Conservation (phyloP, 2,113 vertebrate genomes). For the Falcunculus frontatus region DNA sequence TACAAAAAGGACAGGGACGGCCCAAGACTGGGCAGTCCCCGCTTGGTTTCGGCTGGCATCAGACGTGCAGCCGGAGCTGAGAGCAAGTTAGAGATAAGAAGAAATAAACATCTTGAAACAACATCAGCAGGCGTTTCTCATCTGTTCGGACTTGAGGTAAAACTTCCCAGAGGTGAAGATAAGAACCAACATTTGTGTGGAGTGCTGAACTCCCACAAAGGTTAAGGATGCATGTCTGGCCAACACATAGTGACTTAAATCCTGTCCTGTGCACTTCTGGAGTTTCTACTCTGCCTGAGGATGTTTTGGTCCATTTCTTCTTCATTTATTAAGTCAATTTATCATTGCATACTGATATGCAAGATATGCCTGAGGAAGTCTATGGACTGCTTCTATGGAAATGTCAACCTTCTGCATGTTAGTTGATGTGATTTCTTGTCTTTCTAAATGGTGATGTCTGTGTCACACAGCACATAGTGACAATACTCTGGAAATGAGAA, state of each 20-base stretch:
- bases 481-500: neutral
- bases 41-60: too few relatives aligned
- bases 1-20: too few relatives aligned
- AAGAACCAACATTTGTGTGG: too few relatives aligned
- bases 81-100: too few relatives aligned
- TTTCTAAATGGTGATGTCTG: neutral
- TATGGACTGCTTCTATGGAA: neutral
- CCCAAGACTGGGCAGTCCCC: too few relatives aligned
- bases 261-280: neutral
- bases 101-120: too few relatives aligned
- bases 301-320: neutral
- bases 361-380: neutral
- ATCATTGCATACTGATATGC: neutral
- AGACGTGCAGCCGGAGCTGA: too few relatives aligned
- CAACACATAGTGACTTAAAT: neutral
- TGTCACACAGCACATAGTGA: neutral
- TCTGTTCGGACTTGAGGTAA: too few relatives aligned
- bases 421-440: neutral
- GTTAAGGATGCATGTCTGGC: rapidly evolving
- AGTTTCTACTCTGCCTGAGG: neutral
- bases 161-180: too few relatives aligned
- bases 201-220: too few relatives aligned
- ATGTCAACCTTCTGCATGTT: neutral
- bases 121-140: too few relatives aligned
- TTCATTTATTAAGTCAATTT: neutral